Percentiles rank a stretch among this genome's conserved stretches.
Evolutionary conservation across 2,888 invertebrate genomes (phyloP).

Genomic region (Sclerodermus sp.): DNA sequence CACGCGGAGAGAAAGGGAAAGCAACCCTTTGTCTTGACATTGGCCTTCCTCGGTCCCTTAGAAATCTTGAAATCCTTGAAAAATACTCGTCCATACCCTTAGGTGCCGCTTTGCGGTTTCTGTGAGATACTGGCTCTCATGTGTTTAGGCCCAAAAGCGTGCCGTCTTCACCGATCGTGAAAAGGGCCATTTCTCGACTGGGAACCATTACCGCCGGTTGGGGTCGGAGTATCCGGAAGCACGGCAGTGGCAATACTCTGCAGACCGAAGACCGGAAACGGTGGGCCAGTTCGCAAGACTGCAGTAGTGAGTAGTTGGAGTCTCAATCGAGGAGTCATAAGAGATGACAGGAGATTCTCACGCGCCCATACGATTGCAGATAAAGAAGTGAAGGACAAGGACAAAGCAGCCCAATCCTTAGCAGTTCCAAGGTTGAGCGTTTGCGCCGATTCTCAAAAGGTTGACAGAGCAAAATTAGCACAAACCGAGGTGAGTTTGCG

Average conservation of each 20-base stretch:
- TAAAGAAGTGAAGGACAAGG: slow-evolving; percentile 78
- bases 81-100: slow-evolving; percentile 37
- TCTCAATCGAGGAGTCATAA: no score
- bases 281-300: slow-evolving; percentile 90
- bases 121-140: slow-evolving; percentile 58
- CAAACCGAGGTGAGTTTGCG: slow-evolving; percentile 75
- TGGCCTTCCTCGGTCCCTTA: background rate
- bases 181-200: slow-evolving; percentile 85
- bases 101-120: slow-evolving; percentile 55
- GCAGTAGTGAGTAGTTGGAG: slow-evolving; percentile 89
- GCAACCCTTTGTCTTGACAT: no score
- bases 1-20: no score
- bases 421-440: slow-evolving; percentile 87
- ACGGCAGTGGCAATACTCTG: slow-evolving; percentile 77
- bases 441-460: slow-evolving; percentile 92
- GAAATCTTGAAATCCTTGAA: background rate
- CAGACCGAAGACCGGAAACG: slow-evolving; percentile 88
- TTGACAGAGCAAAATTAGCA: slow-evolving; percentile 86
- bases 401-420: slow-evolving; percentile 67
- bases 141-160: slow-evolving; percentile 83
- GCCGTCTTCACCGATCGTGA: slow-evolving; percentile 92
- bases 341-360: no score
- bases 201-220: slow-evolving; percentile 89
- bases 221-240: slow-evolving; percentile 85
- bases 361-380: slow-evolving; percentile 61